Conservation (phyloP, 2,113 vertebrate genomes). For the Aptenodytes forsteri region DNA sequence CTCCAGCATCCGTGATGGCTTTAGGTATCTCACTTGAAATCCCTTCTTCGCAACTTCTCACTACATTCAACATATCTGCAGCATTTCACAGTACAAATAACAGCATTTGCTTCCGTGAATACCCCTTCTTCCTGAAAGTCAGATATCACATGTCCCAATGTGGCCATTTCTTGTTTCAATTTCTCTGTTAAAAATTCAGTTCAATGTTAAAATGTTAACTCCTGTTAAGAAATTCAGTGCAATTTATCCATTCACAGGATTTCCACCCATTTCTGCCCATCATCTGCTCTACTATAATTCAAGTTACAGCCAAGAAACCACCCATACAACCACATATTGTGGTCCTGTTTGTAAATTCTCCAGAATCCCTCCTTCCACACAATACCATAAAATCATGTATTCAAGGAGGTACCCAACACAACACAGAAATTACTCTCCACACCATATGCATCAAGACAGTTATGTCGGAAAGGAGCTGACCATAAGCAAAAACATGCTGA, state of each 20-base stretch:
- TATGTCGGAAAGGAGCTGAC: background rate
- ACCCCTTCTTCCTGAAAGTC: background rate
- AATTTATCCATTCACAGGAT: background rate
- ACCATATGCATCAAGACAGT: background rate
- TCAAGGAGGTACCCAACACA: background rate
- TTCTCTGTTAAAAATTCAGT: background rate
- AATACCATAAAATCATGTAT: background rate
- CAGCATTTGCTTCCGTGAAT: background rate
- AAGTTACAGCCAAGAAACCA: background rate
- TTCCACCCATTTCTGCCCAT: background rate
- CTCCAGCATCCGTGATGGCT: background rate
- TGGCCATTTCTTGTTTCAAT: background rate
- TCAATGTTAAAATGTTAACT: background rate
- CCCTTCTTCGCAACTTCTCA: background rate
- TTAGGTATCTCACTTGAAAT: background rate
- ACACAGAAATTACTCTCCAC: background rate
- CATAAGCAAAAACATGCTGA: background rate
- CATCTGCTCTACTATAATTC: background rate
- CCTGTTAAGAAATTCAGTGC: background rate
- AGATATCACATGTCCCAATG: fast-evolving
- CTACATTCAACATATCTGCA: background rate
- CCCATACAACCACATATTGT: fast-evolving
- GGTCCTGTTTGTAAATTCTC: background rate
- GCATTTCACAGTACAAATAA: background rate
- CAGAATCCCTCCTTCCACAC: background rate